phyloP scores from a whole-genome alignment of 2,888 invertebrate genomes.

The Platycheirus albimanus region DNA sequence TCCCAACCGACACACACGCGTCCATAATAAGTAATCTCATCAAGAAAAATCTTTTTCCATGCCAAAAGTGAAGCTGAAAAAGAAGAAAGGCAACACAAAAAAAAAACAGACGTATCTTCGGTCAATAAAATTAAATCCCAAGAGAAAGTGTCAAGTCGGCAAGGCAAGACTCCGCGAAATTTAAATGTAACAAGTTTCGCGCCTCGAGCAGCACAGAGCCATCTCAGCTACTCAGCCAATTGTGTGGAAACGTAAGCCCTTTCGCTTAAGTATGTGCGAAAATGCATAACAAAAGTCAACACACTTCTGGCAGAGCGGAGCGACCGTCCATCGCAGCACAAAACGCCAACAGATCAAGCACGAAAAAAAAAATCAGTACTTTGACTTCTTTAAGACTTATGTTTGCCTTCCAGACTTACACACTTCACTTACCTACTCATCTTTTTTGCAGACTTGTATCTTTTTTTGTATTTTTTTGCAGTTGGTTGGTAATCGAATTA shows the following conservation, averaged over 20 bases:
- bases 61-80: neutral
- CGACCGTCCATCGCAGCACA: neutral
- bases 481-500: slow-evolving; percentile 66
- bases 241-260: slow-evolving; percentile 46
- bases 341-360: slow-evolving; percentile 15
- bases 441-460: slow-evolving; percentile 12
- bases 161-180: neutral
- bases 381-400: slow-evolving; percentile 42
- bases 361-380: slow-evolving; percentile 5
- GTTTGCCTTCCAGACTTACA: slow-evolving; percentile 54
- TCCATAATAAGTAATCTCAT: slow-evolving; percentile 21
- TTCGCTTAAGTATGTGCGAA: slow-evolving; percentile 64
- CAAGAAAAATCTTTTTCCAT: neutral
- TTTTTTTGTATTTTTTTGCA: slow-evolving; percentile 29
- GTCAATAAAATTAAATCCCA: slow-evolving; percentile 53
- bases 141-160: slow-evolving; percentile 36
- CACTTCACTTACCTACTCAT: slow-evolving; percentile 34
- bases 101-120: slow-evolving; percentile 33
- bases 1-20: slow-evolving; percentile 50
- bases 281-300: slow-evolving; percentile 67
- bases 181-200: slow-evolving; percentile 33
- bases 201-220: slow-evolving; percentile 30
- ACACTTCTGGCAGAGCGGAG: slow-evolving; percentile 51
- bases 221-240: slow-evolving; percentile 28
- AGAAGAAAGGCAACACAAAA: too few species aligned